Conservation (phyloP, 2,113 vertebrate species). For the Ophthalmotilapia sp. region DNA sequence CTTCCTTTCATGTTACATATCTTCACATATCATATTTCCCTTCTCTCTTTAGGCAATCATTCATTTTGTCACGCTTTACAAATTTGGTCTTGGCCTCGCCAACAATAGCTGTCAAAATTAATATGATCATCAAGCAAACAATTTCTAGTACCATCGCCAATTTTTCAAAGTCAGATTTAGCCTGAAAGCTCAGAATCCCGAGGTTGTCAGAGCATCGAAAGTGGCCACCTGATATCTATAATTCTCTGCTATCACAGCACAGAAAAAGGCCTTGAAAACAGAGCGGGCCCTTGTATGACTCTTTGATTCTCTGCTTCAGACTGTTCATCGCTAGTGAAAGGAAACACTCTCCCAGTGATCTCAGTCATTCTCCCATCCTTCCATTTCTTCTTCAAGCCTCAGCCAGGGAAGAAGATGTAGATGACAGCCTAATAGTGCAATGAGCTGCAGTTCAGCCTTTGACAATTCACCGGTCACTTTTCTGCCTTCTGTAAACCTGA, state of each 20-base stretch:
- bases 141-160: background rate
- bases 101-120: background rate
- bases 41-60: background rate
- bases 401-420: conserved; percentile 26
- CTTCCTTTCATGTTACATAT: background rate
- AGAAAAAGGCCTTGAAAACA: conserved; percentile 27
- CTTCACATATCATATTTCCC: background rate
- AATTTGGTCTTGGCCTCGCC: background rate
- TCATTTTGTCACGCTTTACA: background rate
- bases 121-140: background rate
- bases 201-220: conserved; percentile 21
- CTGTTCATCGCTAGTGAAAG: conserved; percentile 45
- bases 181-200: background rate
- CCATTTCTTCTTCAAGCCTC: conserved; percentile 28
- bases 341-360: conserved; percentile 48
- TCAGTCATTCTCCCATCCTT: conserved; percentile 36
- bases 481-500: conserved; percentile 17
- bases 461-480: conserved; percentile 24
- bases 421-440: conserved; percentile 57
- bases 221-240: conserved; percentile 59
- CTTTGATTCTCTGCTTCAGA: conserved; percentile 47
- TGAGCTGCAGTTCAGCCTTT: conserved; percentile 41
- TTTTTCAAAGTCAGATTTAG: conserved; percentile 22
- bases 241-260: conserved; percentile 30
- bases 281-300: conserved; percentile 48